A percentile compares a stretch with the other conserved stretches of the same genome.
These are phyloP conservation scores for Sciurus vulgaris DNA, from an alignment of 2,797 vertebrate genomes.

Conservation along the genomic window DNA sequence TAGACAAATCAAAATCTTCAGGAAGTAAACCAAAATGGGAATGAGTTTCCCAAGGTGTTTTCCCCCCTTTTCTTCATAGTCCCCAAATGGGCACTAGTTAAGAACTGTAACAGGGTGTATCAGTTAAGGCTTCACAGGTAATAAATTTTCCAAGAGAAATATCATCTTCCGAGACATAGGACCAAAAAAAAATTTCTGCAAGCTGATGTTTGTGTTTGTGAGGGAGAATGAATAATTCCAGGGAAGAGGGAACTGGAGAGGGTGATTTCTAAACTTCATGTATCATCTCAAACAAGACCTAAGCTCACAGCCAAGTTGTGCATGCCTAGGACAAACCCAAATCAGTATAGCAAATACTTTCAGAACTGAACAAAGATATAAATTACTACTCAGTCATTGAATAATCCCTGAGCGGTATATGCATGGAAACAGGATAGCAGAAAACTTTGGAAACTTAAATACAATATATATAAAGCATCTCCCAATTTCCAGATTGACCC, in stretches of 20 bases:
- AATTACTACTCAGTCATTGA: neutral
- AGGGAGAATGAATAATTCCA: neutral
- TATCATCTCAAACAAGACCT: slow-evolving; percentile 7
- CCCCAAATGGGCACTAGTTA: neutral
- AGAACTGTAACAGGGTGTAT: neutral
- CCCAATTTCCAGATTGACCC: neutral
- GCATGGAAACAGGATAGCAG: neutral
- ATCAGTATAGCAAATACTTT: neutral
- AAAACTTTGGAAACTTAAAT: slow-evolving; percentile 3
- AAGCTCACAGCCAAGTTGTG: neutral
- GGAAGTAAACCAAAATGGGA: neutral
- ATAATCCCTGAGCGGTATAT: neutral
- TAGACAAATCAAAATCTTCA: neutral
- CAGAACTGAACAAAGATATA: slow-evolving; percentile 18
- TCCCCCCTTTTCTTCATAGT: slow-evolving; percentile 7
- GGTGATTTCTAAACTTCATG: neutral
- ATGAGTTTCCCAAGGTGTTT: neutral
- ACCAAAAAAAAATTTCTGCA: neutral
- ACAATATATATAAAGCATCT: neutral
- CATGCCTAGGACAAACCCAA: neutral
- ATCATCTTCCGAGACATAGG: neutral
- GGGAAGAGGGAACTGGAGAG: neutral
- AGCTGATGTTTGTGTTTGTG: neutral
- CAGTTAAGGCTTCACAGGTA: neutral
- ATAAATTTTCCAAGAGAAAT: slow-evolving; percentile 36